Evolutionary conservation across 2,888 invertebrate species (phyloP).

Genomic region (Eupeodes luniger): DNA sequence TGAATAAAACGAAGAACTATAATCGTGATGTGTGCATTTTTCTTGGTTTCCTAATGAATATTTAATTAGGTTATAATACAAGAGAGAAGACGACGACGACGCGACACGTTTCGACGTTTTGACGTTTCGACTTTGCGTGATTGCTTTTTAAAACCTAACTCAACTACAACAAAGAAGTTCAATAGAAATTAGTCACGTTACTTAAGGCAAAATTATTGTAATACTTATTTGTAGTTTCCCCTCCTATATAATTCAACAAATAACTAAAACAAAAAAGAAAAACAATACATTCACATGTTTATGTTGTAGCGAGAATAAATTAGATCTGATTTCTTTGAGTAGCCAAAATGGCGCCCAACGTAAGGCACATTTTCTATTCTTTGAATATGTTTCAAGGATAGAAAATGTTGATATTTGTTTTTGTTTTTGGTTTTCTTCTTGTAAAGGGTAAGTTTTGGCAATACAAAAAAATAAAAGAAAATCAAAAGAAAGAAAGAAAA

Average conservation of each 20-base stretch:
- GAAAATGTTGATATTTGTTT: not conserved
- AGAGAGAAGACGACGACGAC: too few species aligned
- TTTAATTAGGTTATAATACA: conserved; percentile 24
- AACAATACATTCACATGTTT: conserved; percentile 34
- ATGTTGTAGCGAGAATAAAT: conserved; percentile 21
- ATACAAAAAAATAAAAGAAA: not conserved
- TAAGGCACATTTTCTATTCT: not conserved
- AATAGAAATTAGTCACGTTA: conserved; percentile 31
- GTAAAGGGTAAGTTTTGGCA: conserved; percentile 7
- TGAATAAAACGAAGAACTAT: not conserved
- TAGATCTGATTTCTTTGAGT: conserved; percentile 42
- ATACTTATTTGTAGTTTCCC: not conserved
- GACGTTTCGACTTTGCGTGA: conserved; percentile 3
- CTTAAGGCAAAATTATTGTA: conserved; percentile 9
- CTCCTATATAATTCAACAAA: not conserved
- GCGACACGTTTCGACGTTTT: too few species aligned
- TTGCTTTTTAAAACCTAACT: conserved; percentile 15
- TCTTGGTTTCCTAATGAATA: conserved; percentile 9
- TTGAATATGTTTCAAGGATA: not conserved
- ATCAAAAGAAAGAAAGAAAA: not conserved
- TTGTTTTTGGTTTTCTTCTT: too few species aligned
- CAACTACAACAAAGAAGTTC: not conserved
- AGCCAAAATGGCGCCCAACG: conserved; percentile 63
- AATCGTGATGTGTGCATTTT: conserved; percentile 7
- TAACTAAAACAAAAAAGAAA: conserved; percentile 2